Conservation (phyloP, 2,888 invertebrate species). For the Eupithecia tripunctaria region DNA sequence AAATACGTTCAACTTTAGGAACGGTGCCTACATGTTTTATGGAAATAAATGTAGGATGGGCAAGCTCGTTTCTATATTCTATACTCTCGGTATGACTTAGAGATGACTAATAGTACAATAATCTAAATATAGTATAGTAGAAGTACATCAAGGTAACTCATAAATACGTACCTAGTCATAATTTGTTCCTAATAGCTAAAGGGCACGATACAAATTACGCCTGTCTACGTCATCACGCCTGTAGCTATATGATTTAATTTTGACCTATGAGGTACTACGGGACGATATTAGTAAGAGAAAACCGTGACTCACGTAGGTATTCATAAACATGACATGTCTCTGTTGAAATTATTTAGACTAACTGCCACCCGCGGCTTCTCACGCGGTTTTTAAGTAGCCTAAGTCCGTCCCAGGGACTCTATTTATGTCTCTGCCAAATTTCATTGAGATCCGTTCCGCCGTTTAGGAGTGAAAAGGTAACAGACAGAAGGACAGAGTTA, state of each 20-base stretch:
- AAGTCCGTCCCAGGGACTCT: too few relatives aligned
- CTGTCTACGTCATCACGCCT: conserved; percentile 38
- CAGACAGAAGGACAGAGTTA: too few relatives aligned
- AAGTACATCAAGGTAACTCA: conserved; percentile 6
- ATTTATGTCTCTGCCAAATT: too few relatives aligned
- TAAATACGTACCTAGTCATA: conserved; percentile 19
- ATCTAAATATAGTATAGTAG: conserved; percentile 15
- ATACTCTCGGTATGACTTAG: background rate
- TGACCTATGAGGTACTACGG: conserved; percentile 44
- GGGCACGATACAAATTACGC: conserved; percentile 17
- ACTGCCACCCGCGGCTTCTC: too few relatives aligned
- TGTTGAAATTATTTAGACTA: background rate
- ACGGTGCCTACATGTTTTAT: too few relatives aligned
- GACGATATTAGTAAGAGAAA: conserved; percentile 22
- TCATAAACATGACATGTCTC: background rate
- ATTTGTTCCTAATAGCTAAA: conserved; percentile 21
- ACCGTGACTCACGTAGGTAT: conserved; percentile 38
- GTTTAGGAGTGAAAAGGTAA: too few relatives aligned
- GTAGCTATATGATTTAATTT: conserved; percentile 48
- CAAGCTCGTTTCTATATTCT: too few relatives aligned
- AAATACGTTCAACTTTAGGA: too few relatives aligned
- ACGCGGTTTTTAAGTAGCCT: too few relatives aligned
- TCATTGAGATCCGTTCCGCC: too few relatives aligned
- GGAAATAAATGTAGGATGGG: too few relatives aligned
- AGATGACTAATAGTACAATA: background rate